Evolutionary conservation across 2,797 vertebrate genomes (phyloP).

Genomic region (Tachyglossus aculeatus): DNA sequence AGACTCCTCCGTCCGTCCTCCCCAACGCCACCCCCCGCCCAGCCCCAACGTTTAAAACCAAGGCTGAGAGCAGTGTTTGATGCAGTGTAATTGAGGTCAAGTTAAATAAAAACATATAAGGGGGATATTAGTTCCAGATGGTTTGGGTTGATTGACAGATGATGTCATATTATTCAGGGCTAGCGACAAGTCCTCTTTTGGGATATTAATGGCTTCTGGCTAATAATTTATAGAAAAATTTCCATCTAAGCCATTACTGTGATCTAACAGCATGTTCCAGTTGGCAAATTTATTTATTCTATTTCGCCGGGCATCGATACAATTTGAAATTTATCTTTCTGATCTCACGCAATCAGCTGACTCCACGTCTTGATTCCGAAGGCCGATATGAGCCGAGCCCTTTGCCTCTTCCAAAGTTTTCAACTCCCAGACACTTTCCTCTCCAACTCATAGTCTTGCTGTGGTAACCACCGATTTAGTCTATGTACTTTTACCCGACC

Average conservation of each 20-base stretch:
- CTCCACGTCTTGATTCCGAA: not conserved
- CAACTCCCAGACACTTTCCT: not conserved
- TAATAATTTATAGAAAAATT: not conserved
- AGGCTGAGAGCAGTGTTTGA: not conserved
- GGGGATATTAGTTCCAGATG: not conserved
- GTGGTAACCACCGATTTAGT: not conserved
- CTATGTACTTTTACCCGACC: not conserved
- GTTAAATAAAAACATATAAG: not conserved
- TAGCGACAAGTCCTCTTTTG: not conserved
- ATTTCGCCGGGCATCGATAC: not conserved
- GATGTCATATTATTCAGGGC: not conserved
- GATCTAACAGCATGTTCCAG: not conserved
- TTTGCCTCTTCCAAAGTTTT: not conserved
- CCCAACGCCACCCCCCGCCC: too few species aligned
- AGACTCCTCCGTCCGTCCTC: too few species aligned
- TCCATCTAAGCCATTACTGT: not conserved
- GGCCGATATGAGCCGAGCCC: too few species aligned
- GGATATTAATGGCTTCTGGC: not conserved
- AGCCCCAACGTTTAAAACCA: not conserved
- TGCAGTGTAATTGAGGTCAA: not conserved
- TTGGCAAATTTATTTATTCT: not conserved
- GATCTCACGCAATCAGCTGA: not conserved
- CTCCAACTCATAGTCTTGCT: not conserved
- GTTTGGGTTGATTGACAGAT: not conserved
- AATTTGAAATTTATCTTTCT: not conserved